Evolutionary conservation across 2,113 vertebrate genomes (phyloP).

Genomic region (Phyllopteryx taeniolatus): DNA sequence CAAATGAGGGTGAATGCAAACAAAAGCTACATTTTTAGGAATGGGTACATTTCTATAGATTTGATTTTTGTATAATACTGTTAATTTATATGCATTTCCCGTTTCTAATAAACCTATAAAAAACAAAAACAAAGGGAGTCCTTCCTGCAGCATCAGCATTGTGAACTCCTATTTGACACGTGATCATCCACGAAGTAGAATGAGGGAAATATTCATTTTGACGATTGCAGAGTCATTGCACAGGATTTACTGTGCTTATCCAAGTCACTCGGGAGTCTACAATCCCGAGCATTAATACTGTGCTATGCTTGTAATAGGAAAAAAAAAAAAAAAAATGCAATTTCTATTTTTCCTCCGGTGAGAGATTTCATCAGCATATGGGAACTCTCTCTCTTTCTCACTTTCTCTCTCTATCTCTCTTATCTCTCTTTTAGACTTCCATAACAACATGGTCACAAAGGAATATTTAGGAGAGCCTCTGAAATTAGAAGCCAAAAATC

Average conservation of each 20-base stretch:
- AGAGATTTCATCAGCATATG: conserved; percentile 35
- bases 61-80: too few species aligned
- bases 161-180: too few species aligned
- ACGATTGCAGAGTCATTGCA: not conserved
- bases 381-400: conserved; percentile 26
- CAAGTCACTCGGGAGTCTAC: conserved; percentile 1
- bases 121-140: too few species aligned
- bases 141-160: too few species aligned
- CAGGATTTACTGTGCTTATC: conserved; percentile 1
- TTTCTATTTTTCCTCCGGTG: conserved; percentile 14
- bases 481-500: conserved; percentile 48
- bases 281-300: not conserved
- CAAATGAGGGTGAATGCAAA: too few species aligned
- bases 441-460: conserved; percentile 12
- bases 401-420: not conserved
- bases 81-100: too few species aligned
- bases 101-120: too few species aligned
- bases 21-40: too few species aligned
- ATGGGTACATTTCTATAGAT: too few species aligned
- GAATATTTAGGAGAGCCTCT: conserved; percentile 46
- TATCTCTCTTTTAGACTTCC: conserved; percentile 12
- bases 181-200: not conserved
- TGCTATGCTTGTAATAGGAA: conserved; percentile 19
- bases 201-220: not conserved
- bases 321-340: not conserved